Base-by-base conservation (phyloP, 2,113 vertebrate species). In the Hypocryptadius cinnamomeus region DNA sequence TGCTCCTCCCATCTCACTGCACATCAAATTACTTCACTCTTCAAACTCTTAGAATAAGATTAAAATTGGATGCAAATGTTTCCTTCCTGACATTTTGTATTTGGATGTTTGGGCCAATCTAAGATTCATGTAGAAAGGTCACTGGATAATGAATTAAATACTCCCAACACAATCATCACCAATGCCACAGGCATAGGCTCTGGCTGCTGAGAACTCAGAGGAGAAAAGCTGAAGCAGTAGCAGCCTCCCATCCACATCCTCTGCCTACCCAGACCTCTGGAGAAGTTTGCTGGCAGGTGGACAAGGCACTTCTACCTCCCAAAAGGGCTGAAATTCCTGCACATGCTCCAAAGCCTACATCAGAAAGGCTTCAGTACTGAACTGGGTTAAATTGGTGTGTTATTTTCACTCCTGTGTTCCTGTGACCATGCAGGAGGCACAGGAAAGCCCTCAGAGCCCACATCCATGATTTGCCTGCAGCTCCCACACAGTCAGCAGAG, bases 391-490 rank as follows among this genome's bases (percentile, higher is more conserved):
- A 61, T 10, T 18, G 28, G 27, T 4, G 1, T 54, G 39, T 40
- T 86, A 13, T 18, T 63, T 64, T 59, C 16, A 42, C 40, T 85
- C 71, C 61, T 54, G 7, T 12, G 11, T 2, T n/a, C 50, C 57
- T 33, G 15, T 24, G 20, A 39, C 56, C 15, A 27, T 7, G 10
- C 65, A 74, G 39, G 6, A 91, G 40, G 17, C 3, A 4, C 65
- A 82, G 59, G 23, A 73, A 71, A 57, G 16, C 44, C 72, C 72
- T 73, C 56, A 15, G 39, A 51, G 74, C 19, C 56, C 45, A 8
- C 8, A 24, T 10, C 66, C 33, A 35, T 0, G 0, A 40, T 31
- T 40, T n/a, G 47, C n/a, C n/a, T n/a, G n/a, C n/a, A n/a, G n/a
- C 8, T 15, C 57, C 18, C 8, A 30, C n/a, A n/a, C n/a, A n/a